Evolutionary conservation across 2,113 vertebrate genomes (phyloP).

Genomic region (Rhadina sibilatrix): DNA sequence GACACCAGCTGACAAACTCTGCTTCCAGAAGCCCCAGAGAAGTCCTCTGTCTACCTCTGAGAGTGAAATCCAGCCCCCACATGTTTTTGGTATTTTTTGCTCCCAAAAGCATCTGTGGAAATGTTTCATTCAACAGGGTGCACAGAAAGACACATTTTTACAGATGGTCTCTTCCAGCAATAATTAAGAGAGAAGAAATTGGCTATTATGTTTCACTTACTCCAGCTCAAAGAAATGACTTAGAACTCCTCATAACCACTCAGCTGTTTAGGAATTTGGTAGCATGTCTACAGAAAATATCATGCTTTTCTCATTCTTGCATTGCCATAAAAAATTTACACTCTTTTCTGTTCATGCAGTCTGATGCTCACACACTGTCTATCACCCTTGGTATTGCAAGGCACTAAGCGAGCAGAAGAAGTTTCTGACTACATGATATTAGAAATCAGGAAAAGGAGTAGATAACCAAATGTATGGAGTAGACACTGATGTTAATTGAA

Average conservation of each 20-base stretch:
- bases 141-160: neutral
- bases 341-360: neutral
- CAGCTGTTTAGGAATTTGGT: neutral
- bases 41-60: neutral
- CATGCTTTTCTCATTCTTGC: neutral
- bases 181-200: neutral
- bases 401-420: neutral
- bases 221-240: neutral
- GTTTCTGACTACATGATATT: neutral
- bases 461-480: neutral
- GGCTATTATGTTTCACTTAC: neutral
- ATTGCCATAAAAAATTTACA: neutral
- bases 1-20: constrained; percentile 19
- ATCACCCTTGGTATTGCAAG: neutral
- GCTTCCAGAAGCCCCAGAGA: constrained; percentile 33
- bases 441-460: constrained; percentile 14
- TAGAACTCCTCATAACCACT: neutral
- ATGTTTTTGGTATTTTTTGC: neutral
- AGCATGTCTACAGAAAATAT: neutral
- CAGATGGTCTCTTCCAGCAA: neutral
- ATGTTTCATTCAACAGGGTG: neutral
- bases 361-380: neutral
- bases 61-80: neutral
- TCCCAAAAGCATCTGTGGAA: neutral
- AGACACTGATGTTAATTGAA: neutral